These are phyloP conservation scores for Nibea coibor DNA, from an alignment of 2,113 vertebrate genomes.

Conservation along the genomic window DNA sequence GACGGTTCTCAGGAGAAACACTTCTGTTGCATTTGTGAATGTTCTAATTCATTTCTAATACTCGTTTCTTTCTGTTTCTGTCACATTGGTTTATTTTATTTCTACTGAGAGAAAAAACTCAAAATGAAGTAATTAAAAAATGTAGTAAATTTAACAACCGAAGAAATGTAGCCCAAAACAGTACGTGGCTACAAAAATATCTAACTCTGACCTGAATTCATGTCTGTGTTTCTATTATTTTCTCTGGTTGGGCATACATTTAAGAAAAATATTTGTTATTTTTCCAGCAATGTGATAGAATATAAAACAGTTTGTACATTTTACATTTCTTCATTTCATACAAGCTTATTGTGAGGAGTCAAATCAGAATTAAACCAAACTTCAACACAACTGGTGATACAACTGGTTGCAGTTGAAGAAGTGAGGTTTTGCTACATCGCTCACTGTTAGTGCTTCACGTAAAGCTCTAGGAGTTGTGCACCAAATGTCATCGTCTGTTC, in stretches of 20 bases:
- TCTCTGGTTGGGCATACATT: neutral
- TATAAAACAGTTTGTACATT: no score
- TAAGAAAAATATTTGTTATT: neutral
- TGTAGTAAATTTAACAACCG: conserved; percentile 20
- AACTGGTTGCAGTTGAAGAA: neutral
- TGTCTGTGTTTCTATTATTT: conserved; percentile 1
- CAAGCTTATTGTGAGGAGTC: neutral
- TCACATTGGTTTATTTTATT: neutral
- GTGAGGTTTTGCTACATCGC: neutral
- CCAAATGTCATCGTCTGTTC: neutral
- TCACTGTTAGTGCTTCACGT: neutral
- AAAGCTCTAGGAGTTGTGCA: neutral
- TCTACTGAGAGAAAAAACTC: neutral
- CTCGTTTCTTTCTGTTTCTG: conserved; percentile 5
- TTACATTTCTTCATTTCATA: neutral
- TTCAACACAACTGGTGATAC: neutral
- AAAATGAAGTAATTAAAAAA: neutral
- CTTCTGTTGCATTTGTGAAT: conserved; percentile 20
- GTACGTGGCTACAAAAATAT: conserved; percentile 32
- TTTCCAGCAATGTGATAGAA: neutral
- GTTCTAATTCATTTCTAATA: neutral
- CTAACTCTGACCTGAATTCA: conserved; percentile 34
- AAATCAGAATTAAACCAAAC: neutral
- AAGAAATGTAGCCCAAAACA: conserved; percentile 40
- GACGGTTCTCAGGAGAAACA: conserved; percentile 1